Conservation (phyloP, 1,140 invertebrate species). For the Ips typographus region DNA sequence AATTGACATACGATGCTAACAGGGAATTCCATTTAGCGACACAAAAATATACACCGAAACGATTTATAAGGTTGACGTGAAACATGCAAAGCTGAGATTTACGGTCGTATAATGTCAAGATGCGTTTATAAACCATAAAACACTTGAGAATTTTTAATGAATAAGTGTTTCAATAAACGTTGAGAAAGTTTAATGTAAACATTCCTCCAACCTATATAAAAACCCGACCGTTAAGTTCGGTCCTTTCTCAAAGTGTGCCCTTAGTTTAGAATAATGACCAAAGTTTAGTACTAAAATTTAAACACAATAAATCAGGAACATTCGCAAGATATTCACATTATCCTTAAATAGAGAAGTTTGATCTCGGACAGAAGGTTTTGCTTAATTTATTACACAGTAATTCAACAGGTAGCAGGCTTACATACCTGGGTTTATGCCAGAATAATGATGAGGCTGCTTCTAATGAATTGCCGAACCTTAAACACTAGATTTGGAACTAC, state of each 20-base stretch:
- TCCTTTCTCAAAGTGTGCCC: constrained; percentile 20
- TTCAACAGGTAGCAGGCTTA: constrained; percentile 19
- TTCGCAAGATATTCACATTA: constrained; percentile 24
- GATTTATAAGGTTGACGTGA: constrained; percentile 12
- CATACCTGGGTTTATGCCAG: too few relatives aligned
- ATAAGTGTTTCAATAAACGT: constrained; percentile 7
- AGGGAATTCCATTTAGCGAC: constrained; percentile 17
- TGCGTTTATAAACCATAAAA: background rate
- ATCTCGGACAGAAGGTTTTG: constrained; percentile 20
- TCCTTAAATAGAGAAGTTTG: constrained; percentile 13
- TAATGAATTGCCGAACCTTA: too few relatives aligned
- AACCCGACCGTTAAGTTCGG: constrained; percentile 17
- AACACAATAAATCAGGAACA: constrained; percentile 22
- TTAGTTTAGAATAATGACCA: constrained; percentile 27
- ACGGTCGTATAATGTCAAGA: background rate
- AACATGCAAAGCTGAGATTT: background rate
- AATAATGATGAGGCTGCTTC: too few relatives aligned
- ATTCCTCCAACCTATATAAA: constrained; percentile 19
- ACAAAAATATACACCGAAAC: constrained; percentile 11
- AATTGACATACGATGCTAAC: constrained; percentile 19
- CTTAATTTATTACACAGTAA: constrained; percentile 14
- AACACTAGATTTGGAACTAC: too few relatives aligned
- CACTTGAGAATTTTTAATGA: background rate
- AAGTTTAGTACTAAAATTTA: constrained; percentile 30
- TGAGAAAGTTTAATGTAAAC: constrained; percentile 21